These are phyloP conservation scores for Virgularia gustaviana DNA, from an alignment of 92 coral and sea anemone species.

Conservation along the genomic window DNA sequence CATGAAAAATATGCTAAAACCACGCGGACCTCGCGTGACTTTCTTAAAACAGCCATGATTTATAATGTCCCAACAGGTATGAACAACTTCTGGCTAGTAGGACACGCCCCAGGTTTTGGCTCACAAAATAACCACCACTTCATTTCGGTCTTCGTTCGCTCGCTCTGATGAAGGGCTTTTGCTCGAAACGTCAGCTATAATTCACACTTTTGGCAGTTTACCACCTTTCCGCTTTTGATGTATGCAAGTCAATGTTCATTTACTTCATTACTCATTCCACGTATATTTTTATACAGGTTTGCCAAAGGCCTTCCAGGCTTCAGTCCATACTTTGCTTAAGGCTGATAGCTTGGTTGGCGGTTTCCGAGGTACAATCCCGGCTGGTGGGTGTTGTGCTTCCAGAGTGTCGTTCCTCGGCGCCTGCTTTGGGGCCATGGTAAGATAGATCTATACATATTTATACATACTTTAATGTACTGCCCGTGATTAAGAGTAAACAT, in stretches of 20 bases:
- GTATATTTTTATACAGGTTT: not conserved
- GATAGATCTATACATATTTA: not conserved
- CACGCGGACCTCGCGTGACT: no score
- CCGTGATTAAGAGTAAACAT: not conserved
- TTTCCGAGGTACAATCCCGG: conserved; percentile 10
- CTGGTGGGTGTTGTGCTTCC: conserved; percentile 25
- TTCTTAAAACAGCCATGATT: no score
- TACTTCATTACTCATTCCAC: not conserved
- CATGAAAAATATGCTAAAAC: no score
- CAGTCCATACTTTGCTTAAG: conserved; percentile 6
- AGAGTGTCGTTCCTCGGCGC: conserved; percentile 18
- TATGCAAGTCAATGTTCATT: not conserved
- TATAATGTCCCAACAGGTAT: no score
- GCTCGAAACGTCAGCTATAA: no score
- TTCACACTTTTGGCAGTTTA: no score
- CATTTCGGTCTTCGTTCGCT: no score
- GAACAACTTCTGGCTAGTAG: no score
- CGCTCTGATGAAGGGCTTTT: no score
- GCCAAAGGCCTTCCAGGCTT: conserved; percentile 27
- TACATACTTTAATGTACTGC: not conserved
- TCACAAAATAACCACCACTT: no score
- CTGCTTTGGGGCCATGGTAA: conserved; percentile 30
- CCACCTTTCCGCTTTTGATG: no score
- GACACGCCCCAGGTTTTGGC: no score
- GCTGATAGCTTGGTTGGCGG: conserved; percentile 5